Conservation (phyloP, 2,113 vertebrate species). For the Mastomys coucha region DNA sequence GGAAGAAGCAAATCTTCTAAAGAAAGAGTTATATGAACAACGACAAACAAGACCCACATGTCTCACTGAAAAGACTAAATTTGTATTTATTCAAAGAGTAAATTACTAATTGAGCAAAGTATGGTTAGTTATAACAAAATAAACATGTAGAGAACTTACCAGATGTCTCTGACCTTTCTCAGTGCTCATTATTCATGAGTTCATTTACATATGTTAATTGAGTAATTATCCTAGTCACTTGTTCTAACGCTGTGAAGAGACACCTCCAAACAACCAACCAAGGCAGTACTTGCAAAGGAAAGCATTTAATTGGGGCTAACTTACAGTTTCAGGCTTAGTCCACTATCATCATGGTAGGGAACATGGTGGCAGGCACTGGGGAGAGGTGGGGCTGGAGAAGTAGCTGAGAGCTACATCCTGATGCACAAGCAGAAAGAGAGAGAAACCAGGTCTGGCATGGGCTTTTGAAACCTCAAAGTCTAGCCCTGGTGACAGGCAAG, state of each 20-base stretch:
- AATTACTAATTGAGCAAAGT: background rate
- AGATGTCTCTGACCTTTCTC: background rate
- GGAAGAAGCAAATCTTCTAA: background rate
- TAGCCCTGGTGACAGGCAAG: background rate
- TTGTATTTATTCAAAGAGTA: background rate
- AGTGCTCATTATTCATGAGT: background rate
- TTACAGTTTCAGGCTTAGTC: background rate
- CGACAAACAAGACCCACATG: background rate
- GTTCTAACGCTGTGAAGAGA: background rate
- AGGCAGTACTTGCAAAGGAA: background rate
- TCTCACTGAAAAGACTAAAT: background rate
- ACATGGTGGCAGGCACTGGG: background rate
- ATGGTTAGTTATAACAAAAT: background rate
- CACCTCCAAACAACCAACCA: background rate
- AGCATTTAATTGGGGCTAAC: background rate
- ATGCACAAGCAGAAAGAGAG: background rate
- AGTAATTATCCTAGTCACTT: background rate
- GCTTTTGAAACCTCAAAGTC: background rate
- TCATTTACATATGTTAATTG: background rate
- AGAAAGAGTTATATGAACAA: background rate
- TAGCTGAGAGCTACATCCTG: background rate
- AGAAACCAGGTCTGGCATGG: background rate
- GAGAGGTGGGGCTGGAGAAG: background rate
- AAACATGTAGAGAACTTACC: background rate
- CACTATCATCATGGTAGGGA: background rate